Percentiles rank a stretch among this genome's conserved stretches.
Conservation (phyloP, 2,888 invertebrate genomes). For the Brachyopa scutellaris region DNA sequence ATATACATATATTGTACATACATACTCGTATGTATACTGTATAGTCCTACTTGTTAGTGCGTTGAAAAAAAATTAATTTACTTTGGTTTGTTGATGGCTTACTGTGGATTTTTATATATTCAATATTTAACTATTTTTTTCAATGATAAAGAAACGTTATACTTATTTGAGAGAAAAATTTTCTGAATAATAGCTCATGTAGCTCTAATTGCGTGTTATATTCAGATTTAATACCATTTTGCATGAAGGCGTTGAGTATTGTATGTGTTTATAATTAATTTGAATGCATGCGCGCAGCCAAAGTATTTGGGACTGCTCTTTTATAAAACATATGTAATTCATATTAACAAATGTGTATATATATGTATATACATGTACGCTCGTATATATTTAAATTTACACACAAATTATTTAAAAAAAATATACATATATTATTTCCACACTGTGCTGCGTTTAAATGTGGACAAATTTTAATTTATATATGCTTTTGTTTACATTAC, state of each 20-base stretch:
- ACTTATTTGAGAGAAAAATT: too few species aligned
- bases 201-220: constrained; percentile 15
- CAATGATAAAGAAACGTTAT: background rate
- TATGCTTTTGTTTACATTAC: constrained; percentile 43
- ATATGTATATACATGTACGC: constrained; percentile 3
- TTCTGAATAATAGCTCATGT: constrained; percentile 1
- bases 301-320: constrained; percentile 84
- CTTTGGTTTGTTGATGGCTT: background rate
- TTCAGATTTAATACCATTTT: constrained; percentile 18
- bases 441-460: constrained; percentile 11
- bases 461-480: constrained; percentile 1
- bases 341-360: constrained; percentile 18
- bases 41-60: too few species aligned
- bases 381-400: constrained; percentile 1
- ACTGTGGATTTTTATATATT: background rate
- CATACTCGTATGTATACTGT: too few species aligned
- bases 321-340: constrained; percentile 20
- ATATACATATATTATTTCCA: background rate
- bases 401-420: constrained; percentile 12
- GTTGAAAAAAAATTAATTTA: too few species aligned
- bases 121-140: background rate
- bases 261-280: constrained; percentile 39
- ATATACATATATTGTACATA: too few species aligned
- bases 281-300: constrained; percentile 84
- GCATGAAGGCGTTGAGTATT: constrained; percentile 25